Conservation (phyloP, 1,140 invertebrate genomes). For the Drosophila oshimai region DNA sequence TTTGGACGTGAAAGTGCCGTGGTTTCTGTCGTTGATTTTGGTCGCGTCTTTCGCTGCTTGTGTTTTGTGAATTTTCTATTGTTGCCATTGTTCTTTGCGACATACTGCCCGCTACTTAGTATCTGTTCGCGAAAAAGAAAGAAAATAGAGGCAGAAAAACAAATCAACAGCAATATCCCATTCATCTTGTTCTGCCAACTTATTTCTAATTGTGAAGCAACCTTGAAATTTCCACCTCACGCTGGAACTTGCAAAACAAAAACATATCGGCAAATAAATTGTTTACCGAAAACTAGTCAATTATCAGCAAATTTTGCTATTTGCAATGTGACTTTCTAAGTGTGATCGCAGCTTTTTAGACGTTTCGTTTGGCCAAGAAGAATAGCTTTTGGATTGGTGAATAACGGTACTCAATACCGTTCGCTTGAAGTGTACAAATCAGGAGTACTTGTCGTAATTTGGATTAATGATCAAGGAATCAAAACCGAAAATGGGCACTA, state of each 20-base stretch:
- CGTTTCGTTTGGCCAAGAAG: slow-evolving; percentile 39
- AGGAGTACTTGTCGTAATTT: slow-evolving; percentile 27
- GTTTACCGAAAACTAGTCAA: slow-evolving; percentile 47
- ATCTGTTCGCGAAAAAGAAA: slow-evolving; percentile 11
- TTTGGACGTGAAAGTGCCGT: slow-evolving; percentile 51
- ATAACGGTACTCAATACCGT: background rate
- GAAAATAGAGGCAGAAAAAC: background rate
- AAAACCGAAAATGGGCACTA: slow-evolving; percentile 58
- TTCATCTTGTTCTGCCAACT: slow-evolving; percentile 52
- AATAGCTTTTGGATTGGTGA: background rate
- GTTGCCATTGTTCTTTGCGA: slow-evolving; percentile 26
- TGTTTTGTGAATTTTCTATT: slow-evolving; percentile 55
- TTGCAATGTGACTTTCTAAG: slow-evolving; percentile 74
- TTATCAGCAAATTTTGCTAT: slow-evolving; percentile 21
- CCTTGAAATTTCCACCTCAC: slow-evolving; percentile 38
- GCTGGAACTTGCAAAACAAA: slow-evolving; percentile 47
- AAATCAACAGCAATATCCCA: slow-evolving; percentile 21
- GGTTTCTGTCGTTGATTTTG: slow-evolving; percentile 40
- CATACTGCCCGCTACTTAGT: slow-evolving; percentile 16
- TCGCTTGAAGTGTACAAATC: background rate
- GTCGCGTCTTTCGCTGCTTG: slow-evolving; percentile 64
- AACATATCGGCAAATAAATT: slow-evolving; percentile 7
- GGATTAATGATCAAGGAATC: slow-evolving; percentile 26
- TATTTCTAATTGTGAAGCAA: slow-evolving; percentile 51
- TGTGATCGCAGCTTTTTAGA: slow-evolving; percentile 38